These are phyloP conservation scores for Coremacera marginata DNA, from an alignment of 2,888 invertebrate genomes.

Conservation along the genomic window DNA sequence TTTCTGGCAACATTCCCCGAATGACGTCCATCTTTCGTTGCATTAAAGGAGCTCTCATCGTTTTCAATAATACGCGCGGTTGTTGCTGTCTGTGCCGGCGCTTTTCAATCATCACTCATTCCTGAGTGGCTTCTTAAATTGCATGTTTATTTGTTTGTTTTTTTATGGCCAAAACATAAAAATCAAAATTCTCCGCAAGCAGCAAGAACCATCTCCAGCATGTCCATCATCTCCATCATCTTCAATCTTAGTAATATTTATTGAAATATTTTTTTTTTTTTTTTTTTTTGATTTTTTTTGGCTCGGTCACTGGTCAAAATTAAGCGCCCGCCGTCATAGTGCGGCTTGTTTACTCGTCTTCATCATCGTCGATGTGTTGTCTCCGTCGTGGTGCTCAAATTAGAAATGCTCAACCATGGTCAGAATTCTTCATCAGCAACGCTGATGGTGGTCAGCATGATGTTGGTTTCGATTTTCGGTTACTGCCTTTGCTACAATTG, in stretches of 20 bases:
- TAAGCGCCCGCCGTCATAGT: conserved; percentile 22
- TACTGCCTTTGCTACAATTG: conserved; percentile 26
- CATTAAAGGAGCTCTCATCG: neutral
- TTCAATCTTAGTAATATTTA: neutral
- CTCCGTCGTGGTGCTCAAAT: conserved; percentile 26
- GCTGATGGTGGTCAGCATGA: conserved; percentile 35
- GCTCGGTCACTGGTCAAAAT: neutral
- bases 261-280: neutral
- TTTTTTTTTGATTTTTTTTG: neutral
- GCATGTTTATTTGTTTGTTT: neutral
- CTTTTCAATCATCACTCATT: conserved; percentile 43
- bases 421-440: neutral
- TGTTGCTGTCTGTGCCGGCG: conserved; percentile 38
- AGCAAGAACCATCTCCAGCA: neutral
- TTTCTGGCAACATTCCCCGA: too few species aligned
- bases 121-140: conserved; percentile 4
- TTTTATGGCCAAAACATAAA: neutral
- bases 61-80: conserved; percentile 6
- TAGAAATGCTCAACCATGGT: conserved; percentile 9
- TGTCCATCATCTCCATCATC: neutral
- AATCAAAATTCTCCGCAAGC: neutral
- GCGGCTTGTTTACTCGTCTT: conserved; percentile 15
- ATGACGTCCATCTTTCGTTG: too few species aligned
- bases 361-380: too few species aligned
- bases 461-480: conserved; percentile 32